These are phyloP conservation scores for Piaya cayana DNA, from an alignment of 2,113 vertebrate genomes.

Conservation along the genomic window DNA sequence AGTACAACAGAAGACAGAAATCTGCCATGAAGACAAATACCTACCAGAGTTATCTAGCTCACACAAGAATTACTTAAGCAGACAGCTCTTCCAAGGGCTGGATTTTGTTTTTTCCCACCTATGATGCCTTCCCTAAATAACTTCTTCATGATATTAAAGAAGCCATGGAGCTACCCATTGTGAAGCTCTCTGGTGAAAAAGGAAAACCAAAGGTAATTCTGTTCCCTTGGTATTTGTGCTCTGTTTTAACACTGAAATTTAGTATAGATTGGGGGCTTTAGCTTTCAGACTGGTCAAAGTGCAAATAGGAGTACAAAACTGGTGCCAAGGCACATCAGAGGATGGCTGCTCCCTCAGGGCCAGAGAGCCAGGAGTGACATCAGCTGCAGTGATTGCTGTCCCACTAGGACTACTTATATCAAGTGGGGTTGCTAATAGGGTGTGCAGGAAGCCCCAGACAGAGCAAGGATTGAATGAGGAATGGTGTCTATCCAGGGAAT, in stretches of 20 bases:
- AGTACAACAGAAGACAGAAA: neutral
- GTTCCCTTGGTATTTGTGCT: neutral
- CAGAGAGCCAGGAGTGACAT: neutral
- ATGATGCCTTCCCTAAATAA: slow-evolving; percentile 40
- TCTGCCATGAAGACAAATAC: neutral
- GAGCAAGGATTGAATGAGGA: neutral
- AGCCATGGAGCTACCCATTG: neutral
- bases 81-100: neutral
- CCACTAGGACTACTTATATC: too few relatives aligned
- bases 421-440: neutral
- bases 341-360: neutral
- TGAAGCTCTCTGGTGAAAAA: neutral
- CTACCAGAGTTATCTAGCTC: neutral
- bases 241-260: neutral
- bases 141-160: neutral
- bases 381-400: fast-evolving
- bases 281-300: neutral
- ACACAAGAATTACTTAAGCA: neutral
- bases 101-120: slow-evolving; percentile 28
- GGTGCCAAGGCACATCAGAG: neutral
- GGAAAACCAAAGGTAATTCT: neutral
- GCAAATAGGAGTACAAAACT: neutral
- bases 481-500: neutral
- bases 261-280: neutral
- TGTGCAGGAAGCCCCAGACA: neutral